A percentile compares a stretch with the other conserved stretches of the same genome.
phyloP scores from a whole-genome alignment of 2,888 invertebrate species.

The Sinotaia quadrata region DNA sequence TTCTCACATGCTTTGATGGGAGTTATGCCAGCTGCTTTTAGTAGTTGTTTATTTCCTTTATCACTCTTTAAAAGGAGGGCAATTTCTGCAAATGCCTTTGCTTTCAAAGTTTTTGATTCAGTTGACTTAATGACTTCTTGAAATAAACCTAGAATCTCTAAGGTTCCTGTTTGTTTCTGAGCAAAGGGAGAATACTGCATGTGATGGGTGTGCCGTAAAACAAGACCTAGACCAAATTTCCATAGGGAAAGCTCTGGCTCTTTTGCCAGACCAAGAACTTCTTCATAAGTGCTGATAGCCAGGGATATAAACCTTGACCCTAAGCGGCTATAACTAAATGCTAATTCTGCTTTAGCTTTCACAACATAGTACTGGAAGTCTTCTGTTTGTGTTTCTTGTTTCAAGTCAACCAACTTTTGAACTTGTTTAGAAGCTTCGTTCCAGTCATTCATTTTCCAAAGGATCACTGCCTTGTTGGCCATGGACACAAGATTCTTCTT shows the following conservation, averaged over 20 bases:
- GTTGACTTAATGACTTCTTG: neutral
- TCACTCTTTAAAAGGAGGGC: slow-evolving; percentile 1
- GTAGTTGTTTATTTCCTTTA: neutral
- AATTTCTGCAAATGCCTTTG: slow-evolving; percentile 16
- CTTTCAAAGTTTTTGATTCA: neutral
- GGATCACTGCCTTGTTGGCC: slow-evolving; percentile 24
- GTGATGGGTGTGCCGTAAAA: neutral
- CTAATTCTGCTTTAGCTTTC: slow-evolving; percentile 23
- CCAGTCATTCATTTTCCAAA: neutral
- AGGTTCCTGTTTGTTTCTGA: too few relatives aligned
- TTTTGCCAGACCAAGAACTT: slow-evolving; percentile 1
- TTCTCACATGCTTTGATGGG: neutral
- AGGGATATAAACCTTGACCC: neutral
- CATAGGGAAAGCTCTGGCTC: slow-evolving; percentile 10
- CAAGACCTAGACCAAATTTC: slow-evolving; percentile 16
- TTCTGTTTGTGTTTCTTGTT: neutral
- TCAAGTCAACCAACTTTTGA: neutral
- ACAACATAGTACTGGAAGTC: neutral
- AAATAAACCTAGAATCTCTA: too few relatives aligned
- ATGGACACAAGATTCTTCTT: slow-evolving; percentile 12
- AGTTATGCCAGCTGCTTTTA: slow-evolving; percentile 2
- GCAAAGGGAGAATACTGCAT: too few relatives aligned
- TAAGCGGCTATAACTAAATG: slow-evolving; percentile 17
- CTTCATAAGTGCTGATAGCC: neutral
- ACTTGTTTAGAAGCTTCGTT: neutral